Percentiles rank a stretch among this genome's conserved stretches.
These are phyloP conservation scores for Syngnathus rostellatus DNA, from an alignment of 2,797 vertebrate species.

Conservation along the genomic window DNA sequence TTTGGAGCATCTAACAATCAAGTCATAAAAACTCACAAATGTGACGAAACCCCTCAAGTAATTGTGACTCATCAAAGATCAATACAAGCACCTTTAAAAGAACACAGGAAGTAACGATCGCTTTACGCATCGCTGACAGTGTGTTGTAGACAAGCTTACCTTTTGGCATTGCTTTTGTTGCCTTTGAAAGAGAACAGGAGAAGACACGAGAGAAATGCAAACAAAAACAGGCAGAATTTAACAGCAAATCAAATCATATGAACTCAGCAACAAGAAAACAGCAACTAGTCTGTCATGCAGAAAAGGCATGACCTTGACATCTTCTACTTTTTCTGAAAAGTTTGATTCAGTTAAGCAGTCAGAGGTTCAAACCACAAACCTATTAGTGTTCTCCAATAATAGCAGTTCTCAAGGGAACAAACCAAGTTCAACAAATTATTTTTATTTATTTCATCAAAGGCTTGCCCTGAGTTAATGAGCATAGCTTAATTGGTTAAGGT, in stretches of 20 bases:
- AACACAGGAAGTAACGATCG: not conserved
- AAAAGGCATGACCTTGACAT: not conserved
- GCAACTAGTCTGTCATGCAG: not conserved
- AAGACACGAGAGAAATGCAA: not conserved
- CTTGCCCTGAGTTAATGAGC: not conserved
- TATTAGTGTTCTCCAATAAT: not conserved
- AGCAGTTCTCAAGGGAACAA: not conserved
- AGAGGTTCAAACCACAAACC: not conserved
- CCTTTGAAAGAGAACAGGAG: not conserved
- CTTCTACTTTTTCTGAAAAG: not conserved
- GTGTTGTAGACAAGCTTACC: not conserved
- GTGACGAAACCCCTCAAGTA: not conserved
- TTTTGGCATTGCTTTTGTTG: not conserved
- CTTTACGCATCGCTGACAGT: not conserved
- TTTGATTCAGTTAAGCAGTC: not conserved
- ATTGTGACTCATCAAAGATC: not conserved
- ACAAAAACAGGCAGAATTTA: not conserved
- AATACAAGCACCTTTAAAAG: not conserved
- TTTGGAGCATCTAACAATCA: not conserved
- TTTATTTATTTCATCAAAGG: not conserved
- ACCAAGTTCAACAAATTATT: not conserved
- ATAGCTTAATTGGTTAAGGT: not conserved
- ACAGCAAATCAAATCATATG: not conserved
- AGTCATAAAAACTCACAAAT: not conserved
- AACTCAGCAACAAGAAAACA: not conserved